Evolutionary conservation across 92 coral and sea anemone genomes (phyloP), one percentile per base, ranked within the genome.

Genomic region (Micromussa lordhowensis): DNA sequence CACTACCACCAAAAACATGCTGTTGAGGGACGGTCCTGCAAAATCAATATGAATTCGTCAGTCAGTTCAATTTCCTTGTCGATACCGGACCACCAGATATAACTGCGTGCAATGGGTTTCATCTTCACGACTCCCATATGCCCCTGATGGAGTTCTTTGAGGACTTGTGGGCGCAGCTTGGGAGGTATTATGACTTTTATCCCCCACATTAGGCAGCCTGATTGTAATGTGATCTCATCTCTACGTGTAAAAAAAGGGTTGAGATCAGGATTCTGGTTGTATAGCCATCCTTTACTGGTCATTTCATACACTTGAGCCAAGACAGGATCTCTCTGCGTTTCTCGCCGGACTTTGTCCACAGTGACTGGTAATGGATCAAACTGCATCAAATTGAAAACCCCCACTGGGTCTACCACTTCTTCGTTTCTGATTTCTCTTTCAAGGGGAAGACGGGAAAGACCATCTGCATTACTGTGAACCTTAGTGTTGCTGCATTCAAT

Each of bases 401-500:
- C 51, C 24, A 55, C 70, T 10, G 77, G 44, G 79, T 83, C 79
- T 10, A 54, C 88, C 16, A 38, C 40, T 13, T 78, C 73, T 71
- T 77, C 85, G 35, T 48, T 40, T 59, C 81, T 49, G 79, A 21
- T 49, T 48, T 49, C 31, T 11, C 2, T 30, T 34, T 13, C 34
- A 19, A 71, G 82, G 29, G 88, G 91, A 19, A 88, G 49, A 21
- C 91, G 85, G 24, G 93, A 87, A 24, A 81, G 83, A 15, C 88
- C 91, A 82, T 91, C 85, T 3, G 88, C 93, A 29, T 87, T 91
- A 30, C 88, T 63, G 58, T 87, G 91, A n/a, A 73, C 84, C 68
- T 80, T 89, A 72, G 93, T 82, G 78, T 76, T 89, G 7, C 48
- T 40, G 48, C 7, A 40, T 40, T 40, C 48, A 40, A 40, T 4